These are phyloP conservation scores for Dasysyrphus albostriatus DNA, from an alignment of 2,888 invertebrate genomes.

Conservation along the genomic window DNA sequence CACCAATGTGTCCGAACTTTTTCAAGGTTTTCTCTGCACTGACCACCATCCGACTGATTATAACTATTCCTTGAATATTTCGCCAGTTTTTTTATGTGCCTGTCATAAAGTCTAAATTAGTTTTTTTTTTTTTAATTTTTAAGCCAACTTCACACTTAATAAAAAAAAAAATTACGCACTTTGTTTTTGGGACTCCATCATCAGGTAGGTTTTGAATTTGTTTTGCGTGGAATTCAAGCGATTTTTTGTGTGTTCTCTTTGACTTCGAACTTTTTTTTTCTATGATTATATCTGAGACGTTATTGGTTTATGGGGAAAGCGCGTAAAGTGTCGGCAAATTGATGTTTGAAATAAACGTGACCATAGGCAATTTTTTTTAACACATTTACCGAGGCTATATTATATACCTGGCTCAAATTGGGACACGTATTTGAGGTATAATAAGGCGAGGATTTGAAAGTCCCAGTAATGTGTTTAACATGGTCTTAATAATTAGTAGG, in stretches of 20 bases:
- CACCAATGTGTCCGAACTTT: constrained; percentile 3
- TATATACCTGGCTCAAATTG: background rate
- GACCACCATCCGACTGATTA: background rate
- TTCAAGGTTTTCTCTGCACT: constrained; percentile 16
- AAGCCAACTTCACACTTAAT: constrained; percentile 7
- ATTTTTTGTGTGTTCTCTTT: constrained; percentile 9
- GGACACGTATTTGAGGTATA: background rate
- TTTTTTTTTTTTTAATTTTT: constrained; percentile 10
- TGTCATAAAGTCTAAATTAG: constrained; percentile 17
- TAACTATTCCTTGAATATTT: constrained; percentile 8
- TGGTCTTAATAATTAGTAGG: constrained; percentile 11
- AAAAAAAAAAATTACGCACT: background rate
- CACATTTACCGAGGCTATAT: constrained; percentile 1
- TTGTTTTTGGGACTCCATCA: background rate
- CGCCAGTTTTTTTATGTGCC: background rate
- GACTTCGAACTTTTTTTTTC: background rate
- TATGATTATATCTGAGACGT: background rate
- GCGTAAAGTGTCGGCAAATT: constrained; percentile 8
- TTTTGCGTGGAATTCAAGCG: background rate
- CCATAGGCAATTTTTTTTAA: background rate
- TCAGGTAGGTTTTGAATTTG: background rate
- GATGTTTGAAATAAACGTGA: constrained; percentile 20
- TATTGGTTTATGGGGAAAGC: constrained; percentile 19
- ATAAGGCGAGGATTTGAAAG: constrained; percentile 1
- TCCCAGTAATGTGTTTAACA: background rate